Evolutionary conservation across 2,113 vertebrate genomes (phyloP).

Genomic region (Mormyrus iriodes): DNA sequence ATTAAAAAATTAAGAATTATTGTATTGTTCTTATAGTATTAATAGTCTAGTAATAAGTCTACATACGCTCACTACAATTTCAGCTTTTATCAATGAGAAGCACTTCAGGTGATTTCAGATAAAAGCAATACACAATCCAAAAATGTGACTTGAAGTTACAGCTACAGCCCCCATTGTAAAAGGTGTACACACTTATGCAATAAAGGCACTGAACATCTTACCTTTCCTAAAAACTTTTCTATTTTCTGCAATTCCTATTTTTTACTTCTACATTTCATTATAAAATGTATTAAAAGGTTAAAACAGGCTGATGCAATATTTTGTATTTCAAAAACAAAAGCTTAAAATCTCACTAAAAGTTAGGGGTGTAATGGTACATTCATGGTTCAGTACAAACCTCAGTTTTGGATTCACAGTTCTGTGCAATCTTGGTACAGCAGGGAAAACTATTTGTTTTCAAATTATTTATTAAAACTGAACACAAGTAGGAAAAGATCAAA

Average conservation of each 20-base stretch:
- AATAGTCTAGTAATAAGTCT: background rate
- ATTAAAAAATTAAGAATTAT: background rate
- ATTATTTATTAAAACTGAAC: background rate
- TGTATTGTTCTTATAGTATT: background rate
- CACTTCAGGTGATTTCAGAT: background rate
- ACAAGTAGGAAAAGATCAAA: background rate
- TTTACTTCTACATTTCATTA: background rate
- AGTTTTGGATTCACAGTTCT: background rate
- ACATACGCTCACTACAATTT: background rate
- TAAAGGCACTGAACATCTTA: background rate
- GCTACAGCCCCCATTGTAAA: background rate
- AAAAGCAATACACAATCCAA: background rate
- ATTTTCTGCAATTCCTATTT: background rate
- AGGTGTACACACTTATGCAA: background rate
- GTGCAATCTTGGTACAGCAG: background rate
- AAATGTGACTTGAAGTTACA: background rate
- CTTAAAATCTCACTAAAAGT: background rate
- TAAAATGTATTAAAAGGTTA: background rate
- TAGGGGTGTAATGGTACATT: background rate
- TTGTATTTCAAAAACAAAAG: background rate
- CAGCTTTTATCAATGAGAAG: background rate
- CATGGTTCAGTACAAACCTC: background rate
- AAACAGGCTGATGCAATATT: background rate
- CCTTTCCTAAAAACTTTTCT: background rate
- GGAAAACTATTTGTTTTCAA: background rate